Conservation (phyloP, 2,113 vertebrate genomes). For the Oophaga pumilio region DNA sequence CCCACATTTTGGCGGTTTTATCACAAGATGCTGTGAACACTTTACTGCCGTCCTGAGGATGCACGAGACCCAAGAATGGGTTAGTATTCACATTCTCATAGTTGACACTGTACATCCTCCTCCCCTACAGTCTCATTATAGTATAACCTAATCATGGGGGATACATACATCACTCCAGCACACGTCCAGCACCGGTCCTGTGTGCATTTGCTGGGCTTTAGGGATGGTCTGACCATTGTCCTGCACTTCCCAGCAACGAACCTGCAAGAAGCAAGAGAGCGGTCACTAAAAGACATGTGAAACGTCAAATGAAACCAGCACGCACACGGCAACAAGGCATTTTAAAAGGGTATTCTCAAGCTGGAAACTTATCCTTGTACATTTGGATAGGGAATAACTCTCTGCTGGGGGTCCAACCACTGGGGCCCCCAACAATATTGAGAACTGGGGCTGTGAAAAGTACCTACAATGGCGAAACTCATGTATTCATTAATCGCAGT, state of each 20-base stretch:
- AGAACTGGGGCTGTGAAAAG: too few relatives aligned
- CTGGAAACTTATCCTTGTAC: too few relatives aligned
- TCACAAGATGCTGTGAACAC: slow-evolving; percentile 98
- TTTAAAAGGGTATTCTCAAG: too few relatives aligned
- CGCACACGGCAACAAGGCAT: too few relatives aligned
- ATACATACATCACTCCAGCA: slow-evolving; percentile 95
- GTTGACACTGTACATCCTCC: neutral
- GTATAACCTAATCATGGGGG: too few relatives aligned
- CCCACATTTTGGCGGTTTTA: slow-evolving; percentile 99
- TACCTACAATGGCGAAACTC: too few relatives aligned
- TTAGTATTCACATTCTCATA: neutral
- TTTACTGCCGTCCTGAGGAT: slow-evolving; percentile 91
- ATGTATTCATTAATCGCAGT: too few relatives aligned
- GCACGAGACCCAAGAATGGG: neutral
- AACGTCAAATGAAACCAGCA: neutral
- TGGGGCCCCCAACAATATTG: too few relatives aligned
- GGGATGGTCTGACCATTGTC: slow-evolving; percentile 97
- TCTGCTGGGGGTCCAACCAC: too few relatives aligned
- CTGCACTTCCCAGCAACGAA: slow-evolving; percentile 98
- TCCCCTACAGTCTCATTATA: neutral
- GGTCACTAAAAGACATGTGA: neutral
- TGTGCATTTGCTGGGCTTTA: slow-evolving; percentile 99
- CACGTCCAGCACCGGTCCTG: slow-evolving; percentile 89
- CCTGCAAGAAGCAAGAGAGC: slow-evolving; percentile 70
- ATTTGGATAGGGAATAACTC: too few relatives aligned